These are phyloP conservation scores for Microtus richardsoni DNA, from an alignment of 2,113 vertebrate species.

Conservation along the genomic window DNA sequence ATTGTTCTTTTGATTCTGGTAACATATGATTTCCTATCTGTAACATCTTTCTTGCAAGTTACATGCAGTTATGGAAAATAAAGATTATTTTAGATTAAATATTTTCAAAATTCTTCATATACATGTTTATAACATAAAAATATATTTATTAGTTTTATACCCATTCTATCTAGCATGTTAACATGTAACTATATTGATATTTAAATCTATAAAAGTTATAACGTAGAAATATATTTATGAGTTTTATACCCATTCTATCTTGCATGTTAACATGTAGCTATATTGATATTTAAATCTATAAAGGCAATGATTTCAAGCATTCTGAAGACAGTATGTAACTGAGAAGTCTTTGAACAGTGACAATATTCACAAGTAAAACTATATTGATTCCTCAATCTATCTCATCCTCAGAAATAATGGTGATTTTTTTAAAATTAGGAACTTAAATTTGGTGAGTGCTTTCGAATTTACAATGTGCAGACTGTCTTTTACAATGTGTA, in stretches of 20 bases:
- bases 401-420: not conserved
- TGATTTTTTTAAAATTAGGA: not conserved
- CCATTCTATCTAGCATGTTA: not conserved
- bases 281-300: not conserved
- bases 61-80: slow-evolving; percentile 14
- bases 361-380: not conserved
- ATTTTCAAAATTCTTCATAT: not conserved
- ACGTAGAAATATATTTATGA: not conserved
- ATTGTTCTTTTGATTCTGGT: not conserved
- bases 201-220: not conserved
- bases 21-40: slow-evolving; percentile 26
- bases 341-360: not conserved
- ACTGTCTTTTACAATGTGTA: not conserved
- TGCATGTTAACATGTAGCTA: not conserved
- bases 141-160: not conserved
- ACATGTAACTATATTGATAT: not conserved
- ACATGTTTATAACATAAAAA: not conserved
- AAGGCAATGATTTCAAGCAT: not conserved
- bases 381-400: not conserved
- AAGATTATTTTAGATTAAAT: not conserved
- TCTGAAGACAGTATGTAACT: not conserved
- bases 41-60: slow-evolving; percentile 28
- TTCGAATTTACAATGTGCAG: not conserved
- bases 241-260: not conserved
- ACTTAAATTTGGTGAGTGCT: not conserved